Conservation (phyloP, 2,888 invertebrate genomes). For the Uloborus plumipes region DNA sequence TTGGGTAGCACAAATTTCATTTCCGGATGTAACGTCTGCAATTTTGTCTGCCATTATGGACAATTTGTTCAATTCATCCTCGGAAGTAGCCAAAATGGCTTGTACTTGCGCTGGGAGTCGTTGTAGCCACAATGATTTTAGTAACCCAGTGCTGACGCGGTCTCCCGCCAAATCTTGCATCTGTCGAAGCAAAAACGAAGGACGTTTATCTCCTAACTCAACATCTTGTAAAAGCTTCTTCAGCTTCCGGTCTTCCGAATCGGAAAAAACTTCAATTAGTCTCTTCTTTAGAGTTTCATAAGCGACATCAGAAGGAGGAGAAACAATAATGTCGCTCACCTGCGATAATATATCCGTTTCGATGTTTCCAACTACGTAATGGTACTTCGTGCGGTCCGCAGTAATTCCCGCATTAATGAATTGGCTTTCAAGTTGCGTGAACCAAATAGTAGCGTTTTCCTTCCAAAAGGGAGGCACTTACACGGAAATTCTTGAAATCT, state of each 20-base stretch:
- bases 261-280: not conserved
- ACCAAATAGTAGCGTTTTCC: not conserved
- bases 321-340: constrained; percentile 16
- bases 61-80: not conserved
- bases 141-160: not conserved
- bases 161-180: not conserved
- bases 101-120: not conserved
- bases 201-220: not conserved
- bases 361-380: not conserved
- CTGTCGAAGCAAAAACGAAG: not conserved
- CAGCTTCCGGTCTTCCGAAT: not conserved
- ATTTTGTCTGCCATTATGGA: too few relatives aligned
- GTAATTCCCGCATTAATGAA: not conserved
- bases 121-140: constrained; percentile 2
- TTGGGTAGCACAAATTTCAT: too few relatives aligned
- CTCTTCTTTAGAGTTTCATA: not conserved
- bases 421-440: not conserved
- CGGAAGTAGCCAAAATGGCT: not conserved
- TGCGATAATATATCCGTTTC: constrained; percentile 2
- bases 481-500: not conserved
- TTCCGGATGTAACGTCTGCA: too few relatives aligned
- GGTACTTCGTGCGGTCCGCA: not conserved
- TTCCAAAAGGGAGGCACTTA: constrained; percentile 4
- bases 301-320: not conserved
- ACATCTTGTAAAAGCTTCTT: not conserved